A percentile compares a stretch with the other conserved stretches of the same genome.
Conservation (phyloP, 2,797 vertebrate species). For the Gallinago nigripennis region DNA sequence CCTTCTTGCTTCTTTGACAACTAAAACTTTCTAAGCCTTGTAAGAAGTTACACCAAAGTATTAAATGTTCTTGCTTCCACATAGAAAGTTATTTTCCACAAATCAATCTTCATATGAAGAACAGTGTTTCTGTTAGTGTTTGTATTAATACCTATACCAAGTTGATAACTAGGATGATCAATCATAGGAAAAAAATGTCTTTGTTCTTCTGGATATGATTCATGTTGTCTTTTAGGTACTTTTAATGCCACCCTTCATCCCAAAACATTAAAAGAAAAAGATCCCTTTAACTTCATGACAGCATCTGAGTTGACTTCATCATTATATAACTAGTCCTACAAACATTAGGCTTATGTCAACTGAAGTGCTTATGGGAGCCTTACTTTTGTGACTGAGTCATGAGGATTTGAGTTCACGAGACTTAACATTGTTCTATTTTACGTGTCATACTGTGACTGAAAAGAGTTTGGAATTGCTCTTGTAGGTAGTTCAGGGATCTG, state of each 20-base stretch:
- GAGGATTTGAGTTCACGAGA: not conserved
- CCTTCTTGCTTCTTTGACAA: not conserved
- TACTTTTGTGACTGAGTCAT: not conserved
- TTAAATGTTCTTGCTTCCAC: not conserved
- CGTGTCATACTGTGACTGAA: not conserved
- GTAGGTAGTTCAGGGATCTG: not conserved
- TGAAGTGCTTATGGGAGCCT: not conserved
- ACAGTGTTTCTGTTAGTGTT: not conserved
- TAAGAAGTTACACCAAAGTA: not conserved
- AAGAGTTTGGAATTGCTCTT: not conserved
- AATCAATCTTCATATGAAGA: not conserved
- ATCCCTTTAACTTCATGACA: fast-evolving
- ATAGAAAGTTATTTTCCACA: not conserved
- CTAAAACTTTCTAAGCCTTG: not conserved
- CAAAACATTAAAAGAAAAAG: not conserved
- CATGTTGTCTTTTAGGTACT: not conserved
- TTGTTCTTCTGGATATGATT: not conserved
- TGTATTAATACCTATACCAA: not conserved
- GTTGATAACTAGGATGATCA: not conserved
- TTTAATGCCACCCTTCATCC: not conserved
- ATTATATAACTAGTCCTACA: not conserved
- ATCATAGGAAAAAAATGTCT: not conserved
- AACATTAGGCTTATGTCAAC: not conserved
- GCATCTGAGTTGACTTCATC: not conserved
- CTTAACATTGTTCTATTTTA: not conserved